Base-by-base conservation (phyloP, 2,113 vertebrate genomes). In the Xenus cinereus region DNA sequence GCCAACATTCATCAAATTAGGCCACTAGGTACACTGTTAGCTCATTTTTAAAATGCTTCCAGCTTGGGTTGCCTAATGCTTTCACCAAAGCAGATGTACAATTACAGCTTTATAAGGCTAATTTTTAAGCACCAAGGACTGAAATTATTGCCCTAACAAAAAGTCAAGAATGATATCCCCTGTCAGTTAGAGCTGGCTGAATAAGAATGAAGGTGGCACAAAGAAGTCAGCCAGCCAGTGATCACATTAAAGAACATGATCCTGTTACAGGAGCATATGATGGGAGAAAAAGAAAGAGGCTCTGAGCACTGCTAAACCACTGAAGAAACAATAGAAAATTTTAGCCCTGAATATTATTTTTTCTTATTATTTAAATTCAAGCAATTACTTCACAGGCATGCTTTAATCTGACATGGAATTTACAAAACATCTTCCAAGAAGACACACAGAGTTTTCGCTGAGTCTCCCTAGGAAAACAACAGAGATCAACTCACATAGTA, bases 241-340 rank as follows among this genome's bases (percentile, higher is more conserved):
- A 93, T 84, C 50, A 23, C 69, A 76, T 89, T 94, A 84, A 92
- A 95, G 62, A 95, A 92, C 50, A 54, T 39, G 74, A 97, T 95
- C 71, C 71, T 89, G 81, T 93, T 93, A 79, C 8, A 85, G 84
- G 26, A 93, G 30, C 84, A 35, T n/a, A 71, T 30, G 41, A 91
- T 45, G 64, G 64, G 13, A 91, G 59, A 85, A 93, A 39, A 27
- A 90, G 60, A 93, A 75, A 27, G 10, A 64, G 51, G 33, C 24
- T 68, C 53, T 83, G 67, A 93, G 54, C 26, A 32, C 57, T 81
- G 57, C 60, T 80, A 84, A 91, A 62, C 37, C 30, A 54, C 59
- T 7, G 20, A 64, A 83, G 66, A 69, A 93, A 76, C 9, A 68
- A 73, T 2, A 89, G 68, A 27, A 7, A 57, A 59, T 57, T 87